Conservation (phyloP, 2,797 vertebrate species). For the Pogonophryne albipinna region DNA sequence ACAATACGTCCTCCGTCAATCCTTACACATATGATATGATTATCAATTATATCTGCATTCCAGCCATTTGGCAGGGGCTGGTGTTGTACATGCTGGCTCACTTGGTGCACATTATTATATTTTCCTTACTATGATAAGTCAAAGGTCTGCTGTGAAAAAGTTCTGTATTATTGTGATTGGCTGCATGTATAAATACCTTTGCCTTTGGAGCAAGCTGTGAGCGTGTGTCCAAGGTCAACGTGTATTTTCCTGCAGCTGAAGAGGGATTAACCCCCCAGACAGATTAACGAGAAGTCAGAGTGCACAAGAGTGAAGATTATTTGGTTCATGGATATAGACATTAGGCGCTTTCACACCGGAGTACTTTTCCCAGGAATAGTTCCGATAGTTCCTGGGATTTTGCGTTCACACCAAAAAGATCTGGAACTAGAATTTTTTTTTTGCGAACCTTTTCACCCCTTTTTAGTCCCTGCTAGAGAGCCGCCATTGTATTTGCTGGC, state of each 20-base stretch:
- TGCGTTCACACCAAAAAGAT: no score
- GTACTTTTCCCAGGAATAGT: neutral
- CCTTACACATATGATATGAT: no score
- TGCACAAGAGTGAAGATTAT: constrained; percentile 4
- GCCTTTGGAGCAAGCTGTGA: neutral
- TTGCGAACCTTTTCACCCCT: no score
- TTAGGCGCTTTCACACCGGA: no score
- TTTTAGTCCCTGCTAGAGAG: no score
- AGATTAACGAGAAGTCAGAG: constrained; percentile 42
- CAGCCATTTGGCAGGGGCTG: neutral
- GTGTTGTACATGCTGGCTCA: neutral
- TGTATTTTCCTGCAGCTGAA: constrained; percentile 30
- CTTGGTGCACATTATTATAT: neutral
- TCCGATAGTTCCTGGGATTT: no score
- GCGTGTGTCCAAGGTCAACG: constrained; percentile 41
- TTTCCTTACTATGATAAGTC: neutral
- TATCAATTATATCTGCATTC: neutral
- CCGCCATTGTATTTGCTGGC: no score
- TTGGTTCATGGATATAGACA: neutral
- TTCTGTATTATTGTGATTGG: neutral
- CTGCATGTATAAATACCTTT: neutral
- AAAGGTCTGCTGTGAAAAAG: neutral
- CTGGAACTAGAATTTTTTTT: no score
- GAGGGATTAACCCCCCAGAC: constrained; percentile 52
- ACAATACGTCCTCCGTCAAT: no score